These are phyloP conservation scores for Lasius fuliginosus DNA, from an alignment of 2,888 invertebrate genomes.

Conservation along the genomic window DNA sequence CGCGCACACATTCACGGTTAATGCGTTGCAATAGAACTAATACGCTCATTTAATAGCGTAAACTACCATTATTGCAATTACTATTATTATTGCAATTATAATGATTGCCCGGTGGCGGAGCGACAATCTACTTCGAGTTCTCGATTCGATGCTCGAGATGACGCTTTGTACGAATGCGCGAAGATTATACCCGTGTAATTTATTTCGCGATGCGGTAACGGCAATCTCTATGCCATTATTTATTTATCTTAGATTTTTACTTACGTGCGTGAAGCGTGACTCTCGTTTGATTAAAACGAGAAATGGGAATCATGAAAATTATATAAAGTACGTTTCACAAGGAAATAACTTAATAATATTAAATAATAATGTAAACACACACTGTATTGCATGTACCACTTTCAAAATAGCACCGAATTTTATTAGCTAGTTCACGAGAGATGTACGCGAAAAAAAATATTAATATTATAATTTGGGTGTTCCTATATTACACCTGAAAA, in stretches of 20 bases:
- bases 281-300: background rate
- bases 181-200: slow-evolving; percentile 55
- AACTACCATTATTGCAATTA: slow-evolving; percentile 77
- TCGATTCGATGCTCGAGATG: slow-evolving; percentile 36
- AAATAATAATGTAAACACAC: background rate
- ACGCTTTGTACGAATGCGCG: slow-evolving; percentile 44
- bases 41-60: slow-evolving; percentile 61
- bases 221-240: background rate
- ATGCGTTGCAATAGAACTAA: slow-evolving; percentile 69
- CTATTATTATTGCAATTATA: slow-evolving; percentile 81
- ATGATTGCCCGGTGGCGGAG: slow-evolving; percentile 74
- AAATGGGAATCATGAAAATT: background rate
- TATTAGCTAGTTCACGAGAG: background rate
- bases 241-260: slow-evolving; percentile 7
- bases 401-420: background rate
- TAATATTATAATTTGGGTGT: too few species aligned
- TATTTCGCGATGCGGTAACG: slow-evolving; percentile 17
- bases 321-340: background rate
- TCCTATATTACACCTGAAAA: too few species aligned
- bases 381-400: background rate
- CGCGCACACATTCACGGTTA: slow-evolving; percentile 7
- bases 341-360: background rate
- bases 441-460: background rate
- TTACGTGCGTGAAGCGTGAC: background rate
- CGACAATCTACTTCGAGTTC: slow-evolving; percentile 39